Percentiles rank a stretch among this genome's conserved stretches.
Evolutionary conservation across 1,140 invertebrate genomes (phyloP).

Genomic region (Aleiodes sp.): DNA sequence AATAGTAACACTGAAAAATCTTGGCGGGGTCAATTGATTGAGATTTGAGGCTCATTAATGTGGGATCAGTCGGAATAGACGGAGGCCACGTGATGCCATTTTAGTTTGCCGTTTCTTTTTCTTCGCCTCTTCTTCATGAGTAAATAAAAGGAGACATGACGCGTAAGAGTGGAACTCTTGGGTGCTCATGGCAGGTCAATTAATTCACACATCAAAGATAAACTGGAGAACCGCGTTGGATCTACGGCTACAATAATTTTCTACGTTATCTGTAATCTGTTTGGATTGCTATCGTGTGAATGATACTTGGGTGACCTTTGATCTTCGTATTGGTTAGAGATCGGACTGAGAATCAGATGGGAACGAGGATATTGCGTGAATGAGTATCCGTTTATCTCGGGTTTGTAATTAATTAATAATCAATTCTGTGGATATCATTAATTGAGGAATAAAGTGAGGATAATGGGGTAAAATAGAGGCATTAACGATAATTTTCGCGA

Average conservation of each 20-base stretch:
- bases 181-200: neutral
- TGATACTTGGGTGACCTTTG: neutral
- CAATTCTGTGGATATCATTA: neutral
- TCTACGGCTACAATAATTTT: neutral
- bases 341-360: neutral
- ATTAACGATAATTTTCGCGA: neutral
- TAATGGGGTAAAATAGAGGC: neutral
- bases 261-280: neutral
- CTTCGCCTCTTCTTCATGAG: no score
- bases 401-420: neutral
- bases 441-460: neutral
- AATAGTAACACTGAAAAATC: no score
- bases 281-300: constrained; percentile 2
- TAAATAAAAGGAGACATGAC: no score
- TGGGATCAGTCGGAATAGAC: no score
- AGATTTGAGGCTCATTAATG: no score
- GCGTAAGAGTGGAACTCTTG: neutral
- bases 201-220: neutral
- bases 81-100: neutral
- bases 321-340: neutral
- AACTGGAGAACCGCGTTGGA: neutral
- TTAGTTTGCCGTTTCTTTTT: neutral
- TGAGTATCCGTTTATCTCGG: neutral
- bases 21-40: neutral
- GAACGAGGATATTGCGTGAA: constrained; percentile 2